Base-by-base conservation (phyloP, 2,113 vertebrate genomes). In the Macrotis lagotis region DNA sequence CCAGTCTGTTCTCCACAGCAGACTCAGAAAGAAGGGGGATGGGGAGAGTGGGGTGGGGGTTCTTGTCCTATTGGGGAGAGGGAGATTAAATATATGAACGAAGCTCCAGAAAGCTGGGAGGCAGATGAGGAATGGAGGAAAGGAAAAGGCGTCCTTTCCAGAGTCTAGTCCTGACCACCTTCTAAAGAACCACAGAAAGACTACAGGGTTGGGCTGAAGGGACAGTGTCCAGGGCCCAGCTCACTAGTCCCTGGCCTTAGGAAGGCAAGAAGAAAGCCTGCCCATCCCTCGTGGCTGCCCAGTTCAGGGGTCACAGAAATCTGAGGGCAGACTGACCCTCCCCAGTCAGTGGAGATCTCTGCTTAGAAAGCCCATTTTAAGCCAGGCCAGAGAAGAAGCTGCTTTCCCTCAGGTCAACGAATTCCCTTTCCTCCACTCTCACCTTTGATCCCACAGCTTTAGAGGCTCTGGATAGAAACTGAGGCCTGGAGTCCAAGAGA, bases 1-100 rank as follows among this genome's bases (percentile, higher is more conserved):
- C 97, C 98, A 98, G 98, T 98, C 98, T 98, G 98, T 98, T 99
- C 98, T 98, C 96, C 96, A 97, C 97, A 98, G 98, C 98, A 98
- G 96, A 96, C 96, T 93, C 89, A 4, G 96, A 24, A 94, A 96
- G 90, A 92, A 3, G 88, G 96, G 91, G 59, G 74, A 92, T 94
- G 92, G 90, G 96, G 90, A 51, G 90, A n/a, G n/a, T n/a, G n/a
- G 50, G 92, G 88, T 50, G 44, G 50, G 48, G 44, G 91, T 92
- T 93, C 55, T 66, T 31, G 14, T 66, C 37, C 31, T 4, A 26
- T 0, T 37, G 26, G 37, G 51, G 11, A 44, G 44, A 55, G 16
- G 28, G 14, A 59, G 26, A 2, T 16, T 14, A 14, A 2, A 8
- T 28, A 22, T 9, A 24, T 28, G 48, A 1, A 2, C 90, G 88